A percentile compares a stretch with the other conserved stretches of the same genome.
Evolutionary conservation across 2,797 vertebrate species (phyloP).

Genomic region (Gambelia wislizenii): DNA sequence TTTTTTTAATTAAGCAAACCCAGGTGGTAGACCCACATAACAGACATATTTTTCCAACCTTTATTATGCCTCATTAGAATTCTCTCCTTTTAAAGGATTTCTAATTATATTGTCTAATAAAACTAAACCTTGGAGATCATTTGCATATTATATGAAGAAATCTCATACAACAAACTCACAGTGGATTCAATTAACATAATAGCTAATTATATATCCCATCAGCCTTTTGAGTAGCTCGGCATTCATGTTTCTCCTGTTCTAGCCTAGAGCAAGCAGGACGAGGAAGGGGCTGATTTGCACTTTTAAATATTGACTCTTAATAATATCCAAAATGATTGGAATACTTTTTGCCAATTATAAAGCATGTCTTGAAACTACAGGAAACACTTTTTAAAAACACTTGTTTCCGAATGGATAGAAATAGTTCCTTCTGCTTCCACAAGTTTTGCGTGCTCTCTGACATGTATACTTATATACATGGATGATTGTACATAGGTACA

Average conservation of each 20-base stretch:
- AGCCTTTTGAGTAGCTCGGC: slow-evolving; percentile 82
- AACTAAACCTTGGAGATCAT: slow-evolving; percentile 81
- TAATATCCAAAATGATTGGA: slow-evolving; percentile 77
- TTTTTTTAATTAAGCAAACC: slow-evolving; percentile 66
- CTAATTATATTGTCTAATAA: slow-evolving; percentile 91
- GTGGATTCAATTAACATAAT: slow-evolving; percentile 87
- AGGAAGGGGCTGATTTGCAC: slow-evolving; percentile 72
- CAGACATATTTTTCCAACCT: slow-evolving; percentile 73
- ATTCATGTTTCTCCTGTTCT: slow-evolving; percentile 82
- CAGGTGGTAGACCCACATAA: slow-evolving; percentile 71
- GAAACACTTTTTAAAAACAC: slow-evolving; percentile 61
- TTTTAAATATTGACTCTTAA: slow-evolving; percentile 84
- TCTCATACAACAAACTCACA: slow-evolving; percentile 83
- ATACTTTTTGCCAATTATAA: slow-evolving; percentile 75
- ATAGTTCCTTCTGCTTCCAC: not conserved
- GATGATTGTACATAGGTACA: slow-evolving; percentile 18
- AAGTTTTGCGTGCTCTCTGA: slow-evolving; percentile 26
- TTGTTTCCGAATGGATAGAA: slow-evolving; percentile 57
- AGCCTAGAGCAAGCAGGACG: slow-evolving; percentile 78
- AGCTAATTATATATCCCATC: slow-evolving; percentile 87
- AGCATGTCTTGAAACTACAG: slow-evolving; percentile 73
- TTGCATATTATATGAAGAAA: slow-evolving; percentile 88
- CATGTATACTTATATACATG: slow-evolving; percentile 9
- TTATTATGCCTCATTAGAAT: slow-evolving; percentile 77
- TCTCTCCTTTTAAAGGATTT: slow-evolving; percentile 79